These are phyloP conservation scores for Rhodinocichla rosea DNA, from an alignment of 2,113 vertebrate genomes.

Conservation along the genomic window DNA sequence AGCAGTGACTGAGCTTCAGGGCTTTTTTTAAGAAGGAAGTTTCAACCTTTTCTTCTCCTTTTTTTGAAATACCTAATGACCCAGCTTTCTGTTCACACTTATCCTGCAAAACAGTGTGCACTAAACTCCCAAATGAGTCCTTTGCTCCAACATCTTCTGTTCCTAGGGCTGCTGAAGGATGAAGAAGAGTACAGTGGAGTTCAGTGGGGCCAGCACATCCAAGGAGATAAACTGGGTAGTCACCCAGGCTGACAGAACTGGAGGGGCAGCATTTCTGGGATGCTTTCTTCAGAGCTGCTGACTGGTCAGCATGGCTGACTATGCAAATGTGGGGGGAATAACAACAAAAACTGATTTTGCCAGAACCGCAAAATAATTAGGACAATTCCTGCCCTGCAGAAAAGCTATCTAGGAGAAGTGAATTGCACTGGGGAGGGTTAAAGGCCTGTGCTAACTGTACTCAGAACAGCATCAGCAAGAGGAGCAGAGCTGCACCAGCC, in stretches of 20 bases:
- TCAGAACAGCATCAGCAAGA: neutral
- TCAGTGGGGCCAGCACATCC: neutral
- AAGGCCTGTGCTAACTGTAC: neutral
- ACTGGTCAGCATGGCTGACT: neutral
- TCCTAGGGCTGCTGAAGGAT: neutral
- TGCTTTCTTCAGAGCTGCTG: neutral
- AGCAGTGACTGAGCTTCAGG: neutral
- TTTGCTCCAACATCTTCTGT: neutral
- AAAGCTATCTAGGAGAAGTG: neutral
- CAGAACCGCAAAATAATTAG: slow-evolving; percentile 49
- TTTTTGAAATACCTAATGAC: neutral
- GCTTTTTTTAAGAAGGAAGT: neutral
- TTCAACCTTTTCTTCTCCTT: neutral
- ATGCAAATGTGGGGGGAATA: neutral
- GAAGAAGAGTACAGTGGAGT: neutral
- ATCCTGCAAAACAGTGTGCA: neutral
- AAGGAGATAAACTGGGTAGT: neutral
- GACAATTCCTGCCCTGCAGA: slow-evolving; percentile 31
- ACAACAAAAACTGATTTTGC: slow-evolving; percentile 46
- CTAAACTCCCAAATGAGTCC: neutral
- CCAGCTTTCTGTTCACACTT: neutral
- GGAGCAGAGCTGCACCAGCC: neutral
- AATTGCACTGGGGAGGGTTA: neutral
- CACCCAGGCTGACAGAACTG: slow-evolving; percentile 10
- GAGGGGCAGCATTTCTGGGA: slow-evolving; percentile 50